Evolutionary conservation across 1,140 invertebrate species (phyloP).

Genomic region (Thereuonema tuberculata): DNA sequence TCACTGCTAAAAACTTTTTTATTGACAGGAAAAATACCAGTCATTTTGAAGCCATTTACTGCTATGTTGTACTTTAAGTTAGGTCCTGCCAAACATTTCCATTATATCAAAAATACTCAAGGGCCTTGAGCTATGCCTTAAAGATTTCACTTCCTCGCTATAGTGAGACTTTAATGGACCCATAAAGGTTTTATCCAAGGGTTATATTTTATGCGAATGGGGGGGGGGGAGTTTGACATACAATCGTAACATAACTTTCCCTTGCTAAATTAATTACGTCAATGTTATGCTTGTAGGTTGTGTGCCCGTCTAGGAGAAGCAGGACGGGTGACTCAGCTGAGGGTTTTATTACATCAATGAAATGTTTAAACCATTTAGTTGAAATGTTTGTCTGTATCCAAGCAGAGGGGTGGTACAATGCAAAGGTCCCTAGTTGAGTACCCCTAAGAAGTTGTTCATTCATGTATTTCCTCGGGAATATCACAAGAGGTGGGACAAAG

Average conservation of each 20-base stretch:
- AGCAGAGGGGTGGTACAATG: background rate
- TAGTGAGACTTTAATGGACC: background rate
- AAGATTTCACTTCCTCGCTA: background rate
- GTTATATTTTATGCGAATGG: background rate
- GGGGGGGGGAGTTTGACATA: background rate
- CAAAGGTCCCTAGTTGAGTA: background rate
- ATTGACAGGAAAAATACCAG: too few relatives aligned
- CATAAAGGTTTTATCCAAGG: background rate
- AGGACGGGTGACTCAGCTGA: constrained; percentile 22
- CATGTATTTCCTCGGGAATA: constrained; percentile 1
- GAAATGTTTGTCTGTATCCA: constrained; percentile 25
- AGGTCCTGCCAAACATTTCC: too few relatives aligned
- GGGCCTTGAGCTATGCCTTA: background rate
- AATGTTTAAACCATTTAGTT: constrained; percentile 28
- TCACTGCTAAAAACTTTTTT: too few relatives aligned
- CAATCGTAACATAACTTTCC: background rate
- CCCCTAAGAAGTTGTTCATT: background rate
- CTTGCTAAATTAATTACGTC: constrained; percentile 1
- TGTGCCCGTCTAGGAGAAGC: constrained; percentile 29
- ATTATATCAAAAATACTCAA: background rate
- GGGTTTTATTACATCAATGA: constrained; percentile 20
- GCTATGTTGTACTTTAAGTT: too few relatives aligned
- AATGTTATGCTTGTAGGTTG: background rate
- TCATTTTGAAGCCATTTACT: too few relatives aligned
- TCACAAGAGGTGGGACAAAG: constrained; percentile 1